Conservation (phyloP, 2,797 vertebrate species). For the Phrynocephalus forsythii region DNA sequence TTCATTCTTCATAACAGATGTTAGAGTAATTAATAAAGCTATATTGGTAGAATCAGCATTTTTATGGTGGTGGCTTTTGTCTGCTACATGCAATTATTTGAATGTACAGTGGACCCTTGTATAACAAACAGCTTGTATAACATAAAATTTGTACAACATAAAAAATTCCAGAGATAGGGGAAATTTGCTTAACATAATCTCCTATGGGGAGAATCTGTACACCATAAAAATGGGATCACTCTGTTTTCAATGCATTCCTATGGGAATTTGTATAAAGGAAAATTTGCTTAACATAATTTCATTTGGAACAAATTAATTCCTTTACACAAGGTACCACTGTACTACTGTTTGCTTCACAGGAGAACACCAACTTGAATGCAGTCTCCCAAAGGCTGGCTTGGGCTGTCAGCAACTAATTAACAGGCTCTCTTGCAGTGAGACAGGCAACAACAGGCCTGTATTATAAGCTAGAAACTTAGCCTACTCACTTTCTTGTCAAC, state of each 20-base stretch:
- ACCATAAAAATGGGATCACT: too few relatives aligned
- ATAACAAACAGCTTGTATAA: too few relatives aligned
- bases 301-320: too few relatives aligned
- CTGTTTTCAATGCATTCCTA: too few relatives aligned
- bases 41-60: constrained; percentile 27
- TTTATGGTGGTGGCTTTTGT: constrained; percentile 49
- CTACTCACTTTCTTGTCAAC: constrained; percentile 23
- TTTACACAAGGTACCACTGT: neutral
- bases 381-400: constrained; percentile 44
- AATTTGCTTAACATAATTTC: too few relatives aligned
- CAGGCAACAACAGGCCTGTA: constrained; percentile 47
- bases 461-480: constrained; percentile 19
- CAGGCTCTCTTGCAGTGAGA: constrained; percentile 44
- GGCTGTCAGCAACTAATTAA: constrained; percentile 66
- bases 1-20: constrained; percentile 8
- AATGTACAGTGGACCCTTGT: neutral
- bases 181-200: too few relatives aligned
- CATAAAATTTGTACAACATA: too few relatives aligned
- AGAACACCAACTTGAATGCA: neutral
- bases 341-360: neutral
- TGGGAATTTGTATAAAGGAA: too few relatives aligned
- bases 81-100: constrained; percentile 17
- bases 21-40: constrained; percentile 11
- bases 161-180: too few relatives aligned
- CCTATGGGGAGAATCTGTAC: too few relatives aligned